A percentile compares a stretch with the other conserved stretches of the same genome.
Conservation (phyloP, 2,888 invertebrate genomes). For the Priocnemis perturbator region DNA sequence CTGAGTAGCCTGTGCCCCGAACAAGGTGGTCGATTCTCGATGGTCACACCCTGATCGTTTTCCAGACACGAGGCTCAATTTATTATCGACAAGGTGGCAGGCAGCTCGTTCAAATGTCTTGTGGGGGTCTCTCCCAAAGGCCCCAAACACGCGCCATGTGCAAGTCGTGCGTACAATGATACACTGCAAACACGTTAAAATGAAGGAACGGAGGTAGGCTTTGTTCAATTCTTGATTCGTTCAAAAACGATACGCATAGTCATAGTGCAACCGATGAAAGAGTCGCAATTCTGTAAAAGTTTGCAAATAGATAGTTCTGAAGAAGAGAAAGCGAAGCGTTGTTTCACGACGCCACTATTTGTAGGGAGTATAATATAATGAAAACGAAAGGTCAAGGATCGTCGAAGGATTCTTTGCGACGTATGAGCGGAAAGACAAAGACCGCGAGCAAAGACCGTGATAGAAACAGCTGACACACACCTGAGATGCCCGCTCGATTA, state of each 20-base stretch:
- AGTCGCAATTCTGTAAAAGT: too few relatives aligned
- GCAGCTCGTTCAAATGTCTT: slow-evolving; percentile 51
- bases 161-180: slow-evolving; percentile 57
- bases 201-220: background rate
- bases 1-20: slow-evolving; percentile 13
- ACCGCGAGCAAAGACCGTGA: background rate
- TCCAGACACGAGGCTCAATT: slow-evolving; percentile 58
- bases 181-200: slow-evolving; percentile 31
- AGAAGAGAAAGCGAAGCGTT: background rate
- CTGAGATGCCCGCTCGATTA: slow-evolving; percentile 42
- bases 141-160: slow-evolving; percentile 63
- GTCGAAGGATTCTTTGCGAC: too few relatives aligned
- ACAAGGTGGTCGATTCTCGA: slow-evolving; percentile 51
- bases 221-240: too few relatives aligned
- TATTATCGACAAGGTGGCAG: slow-evolving; percentile 64
- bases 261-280: too few relatives aligned
- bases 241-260: too few relatives aligned
- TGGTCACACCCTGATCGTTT: slow-evolving; percentile 44
- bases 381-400: too few relatives aligned
- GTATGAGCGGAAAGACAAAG: too few relatives aligned
- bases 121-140: slow-evolving; percentile 48
- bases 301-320: too few relatives aligned
- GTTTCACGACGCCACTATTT: too few relatives aligned
- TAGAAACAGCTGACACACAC: slow-evolving; percentile 49
- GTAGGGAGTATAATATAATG: too few relatives aligned